A percentile compares a stretch with the other conserved stretches of the same genome.
These are phyloP conservation scores for Synergus laeviventris DNA, from an alignment of 2,888 invertebrate species.

Conservation along the genomic window DNA sequence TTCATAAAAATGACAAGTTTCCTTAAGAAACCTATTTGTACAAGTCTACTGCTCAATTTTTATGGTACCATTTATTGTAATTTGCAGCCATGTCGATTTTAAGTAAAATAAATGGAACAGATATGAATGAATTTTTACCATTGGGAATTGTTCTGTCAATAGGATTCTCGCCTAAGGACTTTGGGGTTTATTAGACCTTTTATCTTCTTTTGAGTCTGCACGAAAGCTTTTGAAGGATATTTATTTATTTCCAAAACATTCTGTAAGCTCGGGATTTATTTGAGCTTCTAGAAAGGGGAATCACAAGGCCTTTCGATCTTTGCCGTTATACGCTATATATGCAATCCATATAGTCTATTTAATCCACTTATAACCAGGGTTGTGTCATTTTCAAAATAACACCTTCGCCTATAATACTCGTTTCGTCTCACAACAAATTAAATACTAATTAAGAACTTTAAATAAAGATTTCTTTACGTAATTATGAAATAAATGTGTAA, in stretches of 20 bases:
- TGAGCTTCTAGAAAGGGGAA: conserved; percentile 8
- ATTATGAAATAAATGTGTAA: not conserved
- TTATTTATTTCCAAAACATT: conserved; percentile 34
- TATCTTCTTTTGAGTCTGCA: conserved; percentile 30
- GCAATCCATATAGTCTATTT: conserved; percentile 18
- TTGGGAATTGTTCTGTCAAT: conserved; percentile 15
- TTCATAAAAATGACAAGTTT: not conserved
- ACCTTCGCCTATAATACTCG: not conserved
- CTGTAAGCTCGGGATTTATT: conserved; percentile 37
- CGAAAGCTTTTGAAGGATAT: conserved; percentile 28
- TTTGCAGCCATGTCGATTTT: not conserved
- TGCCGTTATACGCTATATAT: conserved; percentile 11
- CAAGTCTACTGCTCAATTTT: not conserved
- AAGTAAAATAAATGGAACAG: conserved; percentile 12
- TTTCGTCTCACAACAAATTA: not conserved
- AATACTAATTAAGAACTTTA: not conserved
- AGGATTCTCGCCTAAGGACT: conserved; percentile 2
- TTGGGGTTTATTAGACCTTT: conserved; percentile 31
- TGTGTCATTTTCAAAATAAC: conserved; percentile 18
- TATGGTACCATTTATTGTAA: not conserved
- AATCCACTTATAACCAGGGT: conserved; percentile 32
- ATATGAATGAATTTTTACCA: conserved; percentile 14
- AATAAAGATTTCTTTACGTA: not conserved
- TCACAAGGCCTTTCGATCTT: conserved; percentile 29
- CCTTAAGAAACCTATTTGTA: not conserved